phyloP scores from a whole-genome alignment of 2,888 invertebrate genomes.

The Griposia aprilina region DNA sequence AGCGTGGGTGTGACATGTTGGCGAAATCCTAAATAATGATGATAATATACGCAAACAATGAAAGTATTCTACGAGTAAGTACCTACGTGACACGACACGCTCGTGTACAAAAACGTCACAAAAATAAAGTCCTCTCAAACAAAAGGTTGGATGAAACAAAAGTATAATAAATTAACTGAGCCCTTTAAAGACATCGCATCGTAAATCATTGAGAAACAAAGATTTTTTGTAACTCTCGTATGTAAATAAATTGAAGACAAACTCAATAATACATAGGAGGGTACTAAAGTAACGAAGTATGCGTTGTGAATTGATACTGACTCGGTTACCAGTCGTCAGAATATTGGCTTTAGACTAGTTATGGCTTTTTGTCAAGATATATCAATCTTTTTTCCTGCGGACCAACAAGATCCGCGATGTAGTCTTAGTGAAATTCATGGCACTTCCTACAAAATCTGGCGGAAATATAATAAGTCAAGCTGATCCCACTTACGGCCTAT shows the following conservation, averaged over 20 bases:
- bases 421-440: neutral
- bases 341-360: neutral
- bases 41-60: slow-evolving; percentile 43
- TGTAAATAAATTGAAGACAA: slow-evolving; percentile 55
- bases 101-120: slow-evolving; percentile 45
- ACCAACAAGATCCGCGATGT: neutral
- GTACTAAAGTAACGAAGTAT: slow-evolving; percentile 42
- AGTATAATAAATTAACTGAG: slow-evolving; percentile 66
- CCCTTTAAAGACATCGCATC: slow-evolving; percentile 64
- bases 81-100: slow-evolving; percentile 39
- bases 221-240: slow-evolving; percentile 52
- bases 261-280: slow-evolving; percentile 49
- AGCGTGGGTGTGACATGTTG: slow-evolving; percentile 8
- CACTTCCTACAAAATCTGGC: slow-evolving; percentile 7
- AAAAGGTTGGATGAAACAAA: slow-evolving; percentile 63
- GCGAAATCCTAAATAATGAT: slow-evolving; percentile 41
- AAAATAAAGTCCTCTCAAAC: slow-evolving; percentile 54
- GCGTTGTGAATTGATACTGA: slow-evolving; percentile 11
- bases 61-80: slow-evolving; percentile 31
- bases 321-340: slow-evolving; percentile 8
- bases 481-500: slow-evolving; percentile 40
- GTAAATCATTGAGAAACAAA: slow-evolving; percentile 65
- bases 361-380: neutral
- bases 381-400: neutral
- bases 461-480: slow-evolving; percentile 38